Conservation (phyloP, 1,140 invertebrate species). For the Hermatobates lingyangjiaoensis region DNA sequence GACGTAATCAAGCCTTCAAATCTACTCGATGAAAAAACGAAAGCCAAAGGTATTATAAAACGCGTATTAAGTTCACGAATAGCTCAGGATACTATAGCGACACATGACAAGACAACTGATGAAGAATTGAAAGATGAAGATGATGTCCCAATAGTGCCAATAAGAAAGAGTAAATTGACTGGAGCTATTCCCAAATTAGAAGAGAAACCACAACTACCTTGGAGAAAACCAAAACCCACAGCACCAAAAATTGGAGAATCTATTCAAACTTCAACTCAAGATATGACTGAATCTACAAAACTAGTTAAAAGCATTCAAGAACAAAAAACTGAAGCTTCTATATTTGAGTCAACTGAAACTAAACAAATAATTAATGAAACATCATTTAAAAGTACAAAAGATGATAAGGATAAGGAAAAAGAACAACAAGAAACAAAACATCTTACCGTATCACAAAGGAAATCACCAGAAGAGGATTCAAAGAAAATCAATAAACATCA, state of each 20-base stretch:
- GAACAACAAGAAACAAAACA: background rate
- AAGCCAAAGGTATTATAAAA: background rate
- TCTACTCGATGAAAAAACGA: background rate
- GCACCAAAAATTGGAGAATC: too few relatives aligned
- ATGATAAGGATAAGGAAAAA: background rate
- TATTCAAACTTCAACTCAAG: too few relatives aligned
- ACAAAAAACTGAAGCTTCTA: background rate
- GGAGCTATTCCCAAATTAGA: constrained; percentile 6
- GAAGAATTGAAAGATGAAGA: constrained; percentile 11
- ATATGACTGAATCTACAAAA: too few relatives aligned
- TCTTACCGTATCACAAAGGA: background rate
- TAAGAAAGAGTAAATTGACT: constrained; percentile 7
- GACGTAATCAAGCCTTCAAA: constrained; percentile 10
- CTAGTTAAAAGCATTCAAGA: too few relatives aligned
- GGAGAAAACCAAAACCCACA: constrained; percentile 15
- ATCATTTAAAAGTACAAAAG: constrained; percentile 26
- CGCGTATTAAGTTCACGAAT: too few relatives aligned
- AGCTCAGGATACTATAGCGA: constrained; percentile 2
- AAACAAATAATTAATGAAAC: too few relatives aligned
- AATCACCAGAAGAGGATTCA: too few relatives aligned
- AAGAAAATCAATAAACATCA: background rate
- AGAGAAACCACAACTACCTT: constrained; percentile 15
- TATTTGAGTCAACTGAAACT: background rate
- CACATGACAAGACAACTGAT: constrained; percentile 6
- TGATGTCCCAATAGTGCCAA: constrained; percentile 8